Base-by-base conservation (phyloP, 2,797 vertebrate species). In the Staurois parvus region DNA sequence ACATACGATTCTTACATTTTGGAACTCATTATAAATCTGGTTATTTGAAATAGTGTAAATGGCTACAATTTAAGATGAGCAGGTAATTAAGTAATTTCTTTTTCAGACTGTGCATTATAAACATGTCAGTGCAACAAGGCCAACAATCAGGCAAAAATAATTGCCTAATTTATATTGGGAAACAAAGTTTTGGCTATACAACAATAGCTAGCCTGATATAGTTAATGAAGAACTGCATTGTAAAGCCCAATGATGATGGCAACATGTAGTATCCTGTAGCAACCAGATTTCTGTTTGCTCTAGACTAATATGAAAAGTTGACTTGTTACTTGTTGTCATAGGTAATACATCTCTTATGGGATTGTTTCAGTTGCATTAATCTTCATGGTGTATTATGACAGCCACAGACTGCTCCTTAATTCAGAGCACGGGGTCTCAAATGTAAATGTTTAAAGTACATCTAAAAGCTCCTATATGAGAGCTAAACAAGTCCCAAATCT, bases 1-100 rank as follows among this genome's bases (percentile, higher is more conserved):
- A 87, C 85, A 75, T 59, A n/a, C 28, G 76, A 83, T 83, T 30
- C 72, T 75, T 85, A 80, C 74, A 75, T 85, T 75, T 80, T 5
- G 32, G 73, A 52, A 45, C 62, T 79, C 67, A 75, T 70, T 75
- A 78, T 74, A 87, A 83, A 83, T 74, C 68, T 42, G 59, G 37
- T 29, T 78, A 67, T 78, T 34, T 72, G 67, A 79, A 70, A 79
- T 24, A 69, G 29, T 37, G 24, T 19, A 78, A 72, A 68, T 62
- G 56, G 48, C 59, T 67, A 28, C 28, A 67, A 70, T 79, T 32
- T 77, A 69, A 82, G 70, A 30, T 78, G 45, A 21, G 40, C 56
- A 32, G 17, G 52, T 62, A 56, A 59, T 30, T 30, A 15, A 21
- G 74, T 8, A 4, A 37, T 56, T 29, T 84, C 59, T 75, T 21